These are phyloP conservation scores for Conchocele bisecta DNA, from an alignment of 2,888 invertebrate genomes.

Conservation along the genomic window DNA sequence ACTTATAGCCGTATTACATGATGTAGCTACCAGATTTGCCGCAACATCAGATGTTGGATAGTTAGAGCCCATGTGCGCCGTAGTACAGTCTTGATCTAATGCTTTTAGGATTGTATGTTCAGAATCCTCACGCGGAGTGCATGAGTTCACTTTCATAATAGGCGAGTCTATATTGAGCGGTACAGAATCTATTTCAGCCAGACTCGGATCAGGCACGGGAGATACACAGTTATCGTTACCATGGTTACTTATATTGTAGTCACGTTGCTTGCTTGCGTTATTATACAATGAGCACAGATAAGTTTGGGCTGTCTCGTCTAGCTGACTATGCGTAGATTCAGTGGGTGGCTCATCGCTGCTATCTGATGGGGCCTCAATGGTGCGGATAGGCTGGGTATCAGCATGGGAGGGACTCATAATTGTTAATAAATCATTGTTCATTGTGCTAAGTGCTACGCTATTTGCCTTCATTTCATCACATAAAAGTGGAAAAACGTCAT, in stretches of 20 bases:
- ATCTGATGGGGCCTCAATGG: neutral
- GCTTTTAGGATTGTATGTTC: too few species aligned
- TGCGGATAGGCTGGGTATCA: neutral
- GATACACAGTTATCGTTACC: too few species aligned
- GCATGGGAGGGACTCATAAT: neutral
- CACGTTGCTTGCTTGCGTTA: too few species aligned
- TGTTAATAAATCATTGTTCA: neutral
- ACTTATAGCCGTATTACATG: neutral
- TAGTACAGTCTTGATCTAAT: too few species aligned
- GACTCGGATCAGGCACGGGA: too few species aligned
- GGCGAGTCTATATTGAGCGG: neutral
- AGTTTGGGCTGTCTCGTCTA: too few species aligned
- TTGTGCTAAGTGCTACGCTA: neutral
- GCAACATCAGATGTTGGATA: too few species aligned
- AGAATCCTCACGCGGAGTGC: too few species aligned
- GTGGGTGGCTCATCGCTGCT: neutral
- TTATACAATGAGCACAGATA: too few species aligned
- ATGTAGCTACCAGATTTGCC: neutral
- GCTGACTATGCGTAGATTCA: neutral
- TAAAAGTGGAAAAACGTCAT: slow-evolving; percentile 2
- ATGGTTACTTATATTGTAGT: too few species aligned
- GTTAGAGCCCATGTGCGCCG: too few species aligned
- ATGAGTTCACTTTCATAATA: neutral
- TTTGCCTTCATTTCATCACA: neutral
- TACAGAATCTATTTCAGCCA: too few species aligned